Base-by-base conservation (phyloP, 2,797 vertebrate genomes). In the Macroramphosus scolopax region DNA sequence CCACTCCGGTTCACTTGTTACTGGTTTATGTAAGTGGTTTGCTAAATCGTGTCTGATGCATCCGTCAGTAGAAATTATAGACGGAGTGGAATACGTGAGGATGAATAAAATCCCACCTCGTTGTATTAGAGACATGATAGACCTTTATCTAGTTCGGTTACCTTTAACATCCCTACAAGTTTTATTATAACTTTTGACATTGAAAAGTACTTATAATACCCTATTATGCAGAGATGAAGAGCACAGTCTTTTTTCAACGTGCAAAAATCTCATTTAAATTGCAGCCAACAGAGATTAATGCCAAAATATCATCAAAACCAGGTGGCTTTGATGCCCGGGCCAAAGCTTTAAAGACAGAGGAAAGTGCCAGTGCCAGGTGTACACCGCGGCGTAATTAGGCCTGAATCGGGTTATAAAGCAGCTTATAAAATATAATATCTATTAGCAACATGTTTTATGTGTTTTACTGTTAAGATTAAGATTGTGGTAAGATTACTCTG, bases 291-390 rank as follows among this genome's bases (percentile, higher is more conserved):
- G 57, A 51, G 72, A 44, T 43, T 38, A 36, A 59, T 85, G 89
- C 89, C 88, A 91, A 83, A 81, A 86, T 78, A 85, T 76, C 79
- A 88, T 89, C 82, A 87, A 83, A 88, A 82, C 51, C 82, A 81
- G 65, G 75, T 66, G 14, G 77, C 85, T 91, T 90, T 91, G 87
- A 89, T 87, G 78, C 72, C 62, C 12, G 7, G 62, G 87, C 89
- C 88, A 90, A 88, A 64, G 63, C 82, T 85, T 87, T 85, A 88
- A 85, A 89, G 77, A 88, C 71, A 76, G 52, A 80, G 85, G 80
- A 89, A 88, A 85, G 85, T 85, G 71, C 82, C 73, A 83, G 53
- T 72, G 83, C 89, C 89, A 91, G 88, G 88, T 91, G 89, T 86
- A 85, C 68, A 75, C 76, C 61, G 43, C 77, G 59, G 56, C 59